Evolutionary conservation across 2,113 vertebrate species (phyloP).

Genomic region (Hepsetus odoe): DNA sequence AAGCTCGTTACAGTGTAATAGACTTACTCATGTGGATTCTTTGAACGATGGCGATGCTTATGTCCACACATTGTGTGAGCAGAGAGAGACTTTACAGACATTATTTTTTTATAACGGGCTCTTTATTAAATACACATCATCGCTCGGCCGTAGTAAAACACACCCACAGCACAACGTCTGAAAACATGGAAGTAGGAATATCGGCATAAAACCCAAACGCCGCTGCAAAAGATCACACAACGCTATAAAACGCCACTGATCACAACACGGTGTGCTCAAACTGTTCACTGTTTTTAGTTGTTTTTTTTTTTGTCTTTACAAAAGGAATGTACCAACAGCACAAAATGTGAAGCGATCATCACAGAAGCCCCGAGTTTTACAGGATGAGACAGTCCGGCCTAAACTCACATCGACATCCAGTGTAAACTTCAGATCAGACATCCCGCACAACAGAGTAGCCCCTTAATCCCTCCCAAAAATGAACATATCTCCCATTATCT

Average conservation of each 20-base stretch:
- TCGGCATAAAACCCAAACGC: constrained; percentile 52
- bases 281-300: constrained; percentile 55
- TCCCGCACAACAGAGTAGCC: too few species aligned
- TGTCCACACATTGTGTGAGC: too few species aligned
- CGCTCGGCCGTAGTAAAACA: constrained; percentile 69
- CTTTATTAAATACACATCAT: constrained; percentile 79
- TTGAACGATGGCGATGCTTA: too few species aligned
- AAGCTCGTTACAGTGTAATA: too few species aligned
- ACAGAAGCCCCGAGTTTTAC: constrained; percentile 29
- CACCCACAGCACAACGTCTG: constrained; percentile 58
- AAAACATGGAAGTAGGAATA: constrained; percentile 56
- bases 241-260: constrained; percentile 65
- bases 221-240: constrained; percentile 61
- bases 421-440: constrained; percentile 35
- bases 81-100: neutral
- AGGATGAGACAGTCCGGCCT: constrained; percentile 32
- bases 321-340: constrained; percentile 65
- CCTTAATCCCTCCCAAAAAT: too few species aligned
- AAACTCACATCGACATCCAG: constrained; percentile 38
- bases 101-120: constrained; percentile 55
- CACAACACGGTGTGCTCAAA: constrained; percentile 60
- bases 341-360: constrained; percentile 44
- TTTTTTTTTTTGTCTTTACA: constrained; percentile 59
- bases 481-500: too few species aligned
- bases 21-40: too few species aligned